These are phyloP conservation scores for Micrasema minimum DNA, from an alignment of 1,140 invertebrate genomes.

Conservation along the genomic window DNA sequence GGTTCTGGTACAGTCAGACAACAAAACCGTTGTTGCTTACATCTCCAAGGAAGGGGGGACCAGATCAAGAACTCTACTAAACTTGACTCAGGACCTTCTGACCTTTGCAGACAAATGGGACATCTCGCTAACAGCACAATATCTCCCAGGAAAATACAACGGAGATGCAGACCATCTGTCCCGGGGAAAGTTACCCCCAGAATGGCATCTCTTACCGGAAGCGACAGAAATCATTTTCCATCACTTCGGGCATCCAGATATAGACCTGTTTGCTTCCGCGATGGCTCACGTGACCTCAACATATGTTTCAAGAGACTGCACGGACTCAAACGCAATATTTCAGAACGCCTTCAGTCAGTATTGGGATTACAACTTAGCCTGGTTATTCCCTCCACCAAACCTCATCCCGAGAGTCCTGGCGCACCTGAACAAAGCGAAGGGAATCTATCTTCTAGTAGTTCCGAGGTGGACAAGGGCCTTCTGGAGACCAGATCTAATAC, in stretches of 20 bases:
- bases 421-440: not conserved
- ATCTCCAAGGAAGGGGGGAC: constrained; percentile 54
- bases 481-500: constrained; percentile 2
- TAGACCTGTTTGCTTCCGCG: constrained; percentile 58
- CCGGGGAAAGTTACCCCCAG: constrained; percentile 46
- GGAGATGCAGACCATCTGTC: constrained; percentile 43
- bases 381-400: constrained; percentile 5
- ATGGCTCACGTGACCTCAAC: constrained; percentile 54
- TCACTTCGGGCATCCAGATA: constrained; percentile 54
- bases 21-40: constrained; percentile 49
- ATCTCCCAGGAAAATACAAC: constrained; percentile 34
- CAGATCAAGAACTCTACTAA: constrained; percentile 48
- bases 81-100: constrained; percentile 51
- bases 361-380: not conserved
- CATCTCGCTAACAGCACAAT: constrained; percentile 48
- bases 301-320: constrained; percentile 55
- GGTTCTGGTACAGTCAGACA: constrained; percentile 50
- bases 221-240: constrained; percentile 54
- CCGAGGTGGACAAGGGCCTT: not conserved
- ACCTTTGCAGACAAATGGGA: constrained; percentile 47
- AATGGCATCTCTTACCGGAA: constrained; percentile 53
- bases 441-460: not conserved
- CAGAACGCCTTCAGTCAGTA: constrained; percentile 1
- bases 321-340: constrained; percentile 51
- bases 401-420: not conserved